These are phyloP conservation scores for Rotaria sp. DNA, from an alignment of 2,888 invertebrate species.

Conservation along the genomic window DNA sequence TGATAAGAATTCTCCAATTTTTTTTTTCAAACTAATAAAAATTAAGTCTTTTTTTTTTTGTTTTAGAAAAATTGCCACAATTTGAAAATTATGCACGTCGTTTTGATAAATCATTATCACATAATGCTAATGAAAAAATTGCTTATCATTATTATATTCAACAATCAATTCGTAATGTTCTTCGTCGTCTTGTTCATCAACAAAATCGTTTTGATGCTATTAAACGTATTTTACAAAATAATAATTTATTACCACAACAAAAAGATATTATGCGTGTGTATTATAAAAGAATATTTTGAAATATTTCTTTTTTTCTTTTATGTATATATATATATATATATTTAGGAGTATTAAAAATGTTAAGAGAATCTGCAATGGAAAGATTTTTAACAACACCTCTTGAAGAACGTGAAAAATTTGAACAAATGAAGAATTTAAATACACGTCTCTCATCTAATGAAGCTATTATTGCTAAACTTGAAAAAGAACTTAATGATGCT, in stretches of 20 bases:
- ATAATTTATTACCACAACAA: neutral
- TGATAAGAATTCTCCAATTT: too few relatives aligned
- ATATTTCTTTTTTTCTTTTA: too few relatives aligned
- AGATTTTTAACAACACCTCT: constrained; percentile 16
- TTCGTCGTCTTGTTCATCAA: neutral
- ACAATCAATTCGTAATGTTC: constrained; percentile 10
- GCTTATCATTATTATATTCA: constrained; percentile 28
- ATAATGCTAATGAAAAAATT: neutral
- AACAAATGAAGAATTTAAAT: constrained; percentile 20
- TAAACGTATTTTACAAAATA: neutral
- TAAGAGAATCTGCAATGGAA: constrained; percentile 6
- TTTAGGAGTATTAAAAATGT: neutral
- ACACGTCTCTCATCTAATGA: neutral
- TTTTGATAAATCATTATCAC: neutral
- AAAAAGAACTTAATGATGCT: constrained; percentile 11
- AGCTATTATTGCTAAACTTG: constrained; percentile 21
- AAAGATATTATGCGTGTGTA: neutral
- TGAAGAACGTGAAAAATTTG: constrained; percentile 23
- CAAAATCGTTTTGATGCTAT: neutral
- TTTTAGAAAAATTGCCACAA: constrained; percentile 11
- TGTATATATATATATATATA: neutral
- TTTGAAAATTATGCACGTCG: neutral
- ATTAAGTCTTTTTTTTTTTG: neutral
- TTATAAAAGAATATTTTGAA: too few relatives aligned
- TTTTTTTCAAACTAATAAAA: neutral